phyloP scores from a whole-genome alignment of 2,888 invertebrate species.

The Stenoptilia bipunctidactyla region DNA sequence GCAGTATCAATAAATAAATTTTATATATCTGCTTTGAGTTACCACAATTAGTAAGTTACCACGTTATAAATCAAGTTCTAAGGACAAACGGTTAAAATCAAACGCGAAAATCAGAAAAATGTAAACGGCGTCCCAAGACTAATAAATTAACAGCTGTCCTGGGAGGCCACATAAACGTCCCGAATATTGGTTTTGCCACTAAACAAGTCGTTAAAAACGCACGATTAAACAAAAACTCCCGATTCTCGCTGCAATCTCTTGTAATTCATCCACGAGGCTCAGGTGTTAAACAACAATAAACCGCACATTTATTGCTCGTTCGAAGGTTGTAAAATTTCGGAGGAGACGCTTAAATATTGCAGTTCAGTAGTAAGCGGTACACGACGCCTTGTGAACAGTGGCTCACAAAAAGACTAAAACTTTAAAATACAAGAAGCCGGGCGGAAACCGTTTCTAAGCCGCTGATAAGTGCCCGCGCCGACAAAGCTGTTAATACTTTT shows the following conservation, averaged over 20 bases:
- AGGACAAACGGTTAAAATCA: too few relatives aligned
- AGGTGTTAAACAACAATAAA: constrained; percentile 14
- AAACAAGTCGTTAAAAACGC: not conserved
- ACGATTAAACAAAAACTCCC: not conserved
- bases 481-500: constrained; percentile 59
- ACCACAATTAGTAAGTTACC: too few relatives aligned
- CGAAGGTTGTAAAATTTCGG: constrained; percentile 14
- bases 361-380: not conserved
- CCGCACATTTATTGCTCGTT: constrained; percentile 14
- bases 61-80: too few relatives aligned
- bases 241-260: not conserved
- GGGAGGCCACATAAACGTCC: not conserved
- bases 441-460: constrained; percentile 45
- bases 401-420: constrained; percentile 9
- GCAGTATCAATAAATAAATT: too few relatives aligned
- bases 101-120: too few relatives aligned
- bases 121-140: too few relatives aligned
- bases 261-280: constrained; percentile 11
- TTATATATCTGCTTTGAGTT: too few relatives aligned
- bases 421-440: constrained; percentile 10
- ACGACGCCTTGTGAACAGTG: constrained; percentile 11
- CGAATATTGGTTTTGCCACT: not conserved
- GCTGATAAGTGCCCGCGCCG: constrained; percentile 49
- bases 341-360: not conserved
- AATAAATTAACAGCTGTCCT: constrained; percentile 15